A percentile compares a stretch with the other conserved stretches of the same genome.
Evolutionary conservation across 2,113 vertebrate species (phyloP).

Genomic region (Apodemus speciosus): DNA sequence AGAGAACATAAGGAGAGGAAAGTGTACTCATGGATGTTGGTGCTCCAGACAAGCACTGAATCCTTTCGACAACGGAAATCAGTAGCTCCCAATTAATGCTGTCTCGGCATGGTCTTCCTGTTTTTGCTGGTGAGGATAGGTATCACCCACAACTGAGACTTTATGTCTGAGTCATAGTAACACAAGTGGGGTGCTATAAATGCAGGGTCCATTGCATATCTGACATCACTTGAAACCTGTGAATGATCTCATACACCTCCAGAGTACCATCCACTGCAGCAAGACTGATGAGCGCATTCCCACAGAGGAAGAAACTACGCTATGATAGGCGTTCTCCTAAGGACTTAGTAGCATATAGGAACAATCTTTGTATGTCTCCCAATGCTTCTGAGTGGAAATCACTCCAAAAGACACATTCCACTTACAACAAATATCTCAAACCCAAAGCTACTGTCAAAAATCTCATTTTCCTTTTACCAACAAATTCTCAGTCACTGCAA

Average conservation of each 20-base stretch:
- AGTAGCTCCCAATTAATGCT: neutral
- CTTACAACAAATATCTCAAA: neutral
- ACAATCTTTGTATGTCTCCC: neutral
- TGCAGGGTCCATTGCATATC: neutral
- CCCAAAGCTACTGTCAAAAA: neutral
- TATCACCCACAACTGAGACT: neutral
- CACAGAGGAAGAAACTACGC: neutral
- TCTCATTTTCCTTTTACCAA: neutral
- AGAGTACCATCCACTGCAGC: neutral
- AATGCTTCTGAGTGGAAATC: constrained; percentile 23
- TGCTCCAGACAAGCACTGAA: neutral
- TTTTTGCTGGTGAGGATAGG: neutral
- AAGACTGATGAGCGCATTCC: neutral
- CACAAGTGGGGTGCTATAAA: neutral
- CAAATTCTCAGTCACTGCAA: neutral
- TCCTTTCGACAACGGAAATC: neutral
- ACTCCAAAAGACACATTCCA: neutral
- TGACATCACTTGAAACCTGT: neutral
- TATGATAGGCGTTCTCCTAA: neutral
- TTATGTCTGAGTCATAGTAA: neutral
- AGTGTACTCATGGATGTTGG: too few relatives aligned
- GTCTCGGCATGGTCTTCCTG: neutral
- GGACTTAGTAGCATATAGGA: neutral
- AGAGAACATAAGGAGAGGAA: neutral
- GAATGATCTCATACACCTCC: neutral